These are phyloP conservation scores for Archivesica marissinica DNA, from an alignment of 1,140 invertebrate genomes.

Conservation along the genomic window DNA sequence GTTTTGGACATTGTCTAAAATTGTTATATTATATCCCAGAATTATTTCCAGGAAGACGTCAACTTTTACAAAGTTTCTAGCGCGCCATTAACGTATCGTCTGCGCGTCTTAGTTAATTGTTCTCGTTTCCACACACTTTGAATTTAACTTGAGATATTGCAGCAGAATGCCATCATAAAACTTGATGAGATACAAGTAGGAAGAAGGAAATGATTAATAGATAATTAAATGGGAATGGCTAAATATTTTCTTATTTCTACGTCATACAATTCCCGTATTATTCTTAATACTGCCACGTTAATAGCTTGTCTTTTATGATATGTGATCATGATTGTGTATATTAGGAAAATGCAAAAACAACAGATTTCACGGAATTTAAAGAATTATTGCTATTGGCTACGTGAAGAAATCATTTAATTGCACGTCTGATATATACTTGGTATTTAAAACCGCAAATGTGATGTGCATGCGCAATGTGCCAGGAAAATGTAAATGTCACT, in stretches of 20 bases:
- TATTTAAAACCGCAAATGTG: background rate
- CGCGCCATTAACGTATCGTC: background rate
- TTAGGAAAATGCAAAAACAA: background rate
- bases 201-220: too few relatives aligned
- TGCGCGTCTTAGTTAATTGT: background rate
- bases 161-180: too few relatives aligned
- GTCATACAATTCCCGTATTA: background rate
- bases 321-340: background rate
- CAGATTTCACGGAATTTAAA: background rate
- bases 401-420: background rate
- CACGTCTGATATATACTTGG: background rate
- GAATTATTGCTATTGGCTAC: background rate
- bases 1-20: background rate
- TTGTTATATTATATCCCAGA: background rate
- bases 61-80: background rate
- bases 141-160: background rate
- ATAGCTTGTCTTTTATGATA: background rate
- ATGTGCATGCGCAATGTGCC: too few relatives aligned
- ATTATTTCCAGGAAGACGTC: conserved; percentile 3
- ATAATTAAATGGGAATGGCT: background rate
- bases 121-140: conserved; percentile 16
- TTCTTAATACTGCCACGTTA: background rate
- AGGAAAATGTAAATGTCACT: too few relatives aligned
- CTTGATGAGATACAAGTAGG: too few relatives aligned
- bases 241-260: background rate